Evolutionary conservation across 2,113 vertebrate species (phyloP).

Genomic region (Pseudorectes ferrugineus): DNA sequence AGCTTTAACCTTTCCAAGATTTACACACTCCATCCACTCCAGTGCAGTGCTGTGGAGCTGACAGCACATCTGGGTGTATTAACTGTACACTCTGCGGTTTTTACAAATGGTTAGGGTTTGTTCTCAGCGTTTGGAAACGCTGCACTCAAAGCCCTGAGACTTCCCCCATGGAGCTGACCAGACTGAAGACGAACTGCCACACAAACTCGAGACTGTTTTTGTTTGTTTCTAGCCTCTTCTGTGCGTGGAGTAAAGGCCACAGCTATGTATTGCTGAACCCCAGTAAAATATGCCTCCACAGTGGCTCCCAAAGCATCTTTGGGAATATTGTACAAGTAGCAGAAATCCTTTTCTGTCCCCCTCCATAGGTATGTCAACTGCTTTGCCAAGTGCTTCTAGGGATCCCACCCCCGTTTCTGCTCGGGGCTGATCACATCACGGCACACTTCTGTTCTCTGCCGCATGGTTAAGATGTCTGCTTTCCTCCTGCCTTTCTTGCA

Average conservation of each 20-base stretch:
- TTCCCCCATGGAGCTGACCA: background rate
- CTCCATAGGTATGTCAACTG: background rate
- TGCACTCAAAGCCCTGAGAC: background rate
- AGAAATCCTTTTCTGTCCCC: background rate
- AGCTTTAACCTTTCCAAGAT: conserved; percentile 48
- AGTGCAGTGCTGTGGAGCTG: conserved; percentile 8
- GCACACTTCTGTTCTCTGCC: background rate
- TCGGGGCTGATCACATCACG: rapidly evolving
- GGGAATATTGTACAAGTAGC: background rate
- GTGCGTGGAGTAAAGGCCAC: background rate
- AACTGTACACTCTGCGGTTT: conserved; percentile 45
- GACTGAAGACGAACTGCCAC: background rate
- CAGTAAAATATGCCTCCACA: background rate
- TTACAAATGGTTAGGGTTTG: conserved; percentile 18
- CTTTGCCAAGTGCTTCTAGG: background rate
- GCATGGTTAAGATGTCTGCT: background rate
- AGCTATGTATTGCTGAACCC: background rate
- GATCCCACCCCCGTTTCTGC: background rate
- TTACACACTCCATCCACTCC: conserved; percentile 36
- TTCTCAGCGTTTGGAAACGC: background rate
- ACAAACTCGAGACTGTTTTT: background rate
- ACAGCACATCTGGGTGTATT: conserved; percentile 63
- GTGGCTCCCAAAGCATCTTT: background rate
- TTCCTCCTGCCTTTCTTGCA: background rate
- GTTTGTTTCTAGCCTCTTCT: background rate